Evolutionary conservation across 2,888 invertebrate genomes (phyloP).

Genomic region (Tachina lurida): DNA sequence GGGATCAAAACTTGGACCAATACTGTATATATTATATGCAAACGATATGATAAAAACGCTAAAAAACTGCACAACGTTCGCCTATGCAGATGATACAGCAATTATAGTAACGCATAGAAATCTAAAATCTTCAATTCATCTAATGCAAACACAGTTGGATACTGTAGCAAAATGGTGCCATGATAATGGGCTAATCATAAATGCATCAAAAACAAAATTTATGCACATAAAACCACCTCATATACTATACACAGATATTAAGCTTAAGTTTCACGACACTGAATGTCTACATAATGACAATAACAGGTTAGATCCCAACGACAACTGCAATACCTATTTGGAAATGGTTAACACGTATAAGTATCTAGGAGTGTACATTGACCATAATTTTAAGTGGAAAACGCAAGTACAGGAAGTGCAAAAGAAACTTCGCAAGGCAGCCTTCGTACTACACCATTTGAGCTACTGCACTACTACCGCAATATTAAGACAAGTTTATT

Average conservation of each 20-base stretch:
- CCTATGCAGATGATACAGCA: not conserved
- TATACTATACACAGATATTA: not conserved
- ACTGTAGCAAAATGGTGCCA: too few relatives aligned
- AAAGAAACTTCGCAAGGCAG: not conserved
- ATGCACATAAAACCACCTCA: conserved; percentile 7
- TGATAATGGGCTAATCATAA: too few relatives aligned
- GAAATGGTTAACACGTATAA: not conserved
- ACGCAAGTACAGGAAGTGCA: not conserved
- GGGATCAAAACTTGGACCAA: conserved; percentile 17
- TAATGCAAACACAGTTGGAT: not conserved
- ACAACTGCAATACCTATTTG: not conserved
- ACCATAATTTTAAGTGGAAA: not conserved
- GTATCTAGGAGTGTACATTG: not conserved
- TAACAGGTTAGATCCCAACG: not conserved
- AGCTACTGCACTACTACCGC: too few relatives aligned
- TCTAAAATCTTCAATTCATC: not conserved
- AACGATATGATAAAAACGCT: not conserved
- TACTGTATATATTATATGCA: conserved; percentile 13
- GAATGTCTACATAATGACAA: not conserved
- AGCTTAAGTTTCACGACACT: not conserved
- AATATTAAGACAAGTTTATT: too few relatives aligned
- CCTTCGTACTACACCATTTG: too few relatives aligned
- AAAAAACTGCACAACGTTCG: not conserved
- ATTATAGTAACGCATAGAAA: not conserved
- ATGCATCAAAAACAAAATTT: too few relatives aligned